These are phyloP conservation scores for Philopotamus ludificatus DNA, from an alignment of 1,140 invertebrate genomes.

Conservation along the genomic window DNA sequence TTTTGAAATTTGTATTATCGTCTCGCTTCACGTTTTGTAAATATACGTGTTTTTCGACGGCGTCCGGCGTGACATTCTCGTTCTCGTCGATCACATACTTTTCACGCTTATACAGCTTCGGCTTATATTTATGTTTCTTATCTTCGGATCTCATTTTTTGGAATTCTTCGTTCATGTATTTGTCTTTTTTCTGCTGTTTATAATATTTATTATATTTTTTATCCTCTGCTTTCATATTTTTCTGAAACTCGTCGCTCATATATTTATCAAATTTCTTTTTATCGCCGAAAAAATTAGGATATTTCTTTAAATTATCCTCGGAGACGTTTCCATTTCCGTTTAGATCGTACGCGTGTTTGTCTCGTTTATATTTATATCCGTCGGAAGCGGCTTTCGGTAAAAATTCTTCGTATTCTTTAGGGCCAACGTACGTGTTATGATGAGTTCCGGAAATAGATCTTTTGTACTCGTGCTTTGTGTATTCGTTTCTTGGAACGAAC, in stretches of 20 bases:
- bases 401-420: constrained; percentile 15
- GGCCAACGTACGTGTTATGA: constrained; percentile 11
- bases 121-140: neutral
- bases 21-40: neutral
- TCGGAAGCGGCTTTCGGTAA: neutral
- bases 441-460: neutral
- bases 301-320: neutral
- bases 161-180: constrained; percentile 27
- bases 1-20: neutral
- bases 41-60: too few species aligned
- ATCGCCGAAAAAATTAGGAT: constrained; percentile 3
- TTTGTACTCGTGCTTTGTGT: neutral
- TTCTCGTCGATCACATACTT: too few species aligned
- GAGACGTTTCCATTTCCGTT: too few species aligned
- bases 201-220: constrained; percentile 6
- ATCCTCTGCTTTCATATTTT: neutral
- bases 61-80: too few species aligned
- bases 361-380: constrained; percentile 3
- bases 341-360: neutral
- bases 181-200: neutral
- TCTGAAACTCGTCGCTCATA: too few species aligned
- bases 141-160: constrained; percentile 28
- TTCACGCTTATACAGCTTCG: neutral
- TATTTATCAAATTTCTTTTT: constrained; percentile 1
- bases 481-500: neutral